Base-by-base conservation (phyloP, 2,113 vertebrate species). In the Gracilinanus agilis region DNA sequence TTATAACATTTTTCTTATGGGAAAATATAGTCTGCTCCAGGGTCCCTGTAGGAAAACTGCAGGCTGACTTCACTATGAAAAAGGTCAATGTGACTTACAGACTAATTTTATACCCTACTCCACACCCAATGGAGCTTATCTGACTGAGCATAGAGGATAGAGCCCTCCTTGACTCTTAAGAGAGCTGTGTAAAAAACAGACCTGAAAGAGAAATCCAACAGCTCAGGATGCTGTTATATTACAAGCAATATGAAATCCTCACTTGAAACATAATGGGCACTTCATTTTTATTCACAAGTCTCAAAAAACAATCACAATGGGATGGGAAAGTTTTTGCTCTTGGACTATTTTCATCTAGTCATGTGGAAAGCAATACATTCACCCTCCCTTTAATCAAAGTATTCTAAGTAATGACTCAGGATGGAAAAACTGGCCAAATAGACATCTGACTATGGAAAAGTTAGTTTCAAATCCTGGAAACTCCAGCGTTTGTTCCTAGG, bases 241-340 rank as follows among this genome's bases (percentile, higher is more conserved):
- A 91, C 94, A 93, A 0, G 4, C 24, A 92, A 91, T 88, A 67
- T 89, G 91, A 92, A 75, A 53, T 61, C 55, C 2, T 19, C 54
- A 1, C 34, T 94, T 92, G 40, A 95, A 21, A 88, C 3, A 91
- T 49, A 53, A 88, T 90, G 96, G 93, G 90, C 92, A 29, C 61
- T 94, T 96, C 90, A 67, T 90, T 93, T 91, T 96, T 94, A 53
- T 91, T 92, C 24, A 11, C 55, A 54, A 16, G 92, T 94, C 34
- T 93, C 44, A 90, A 9, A 75, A 83, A 40, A 83, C 27, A 40
- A 56, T 91, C 93, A 89, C 24, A 34, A 3, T 94, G 90, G 3
- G 9, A 25, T 91, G 25, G 55, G 61, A 8, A 25, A 3, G 13
- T 0, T 90, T 54, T 92, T 53, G 88, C 24, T 49, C 61, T 94